These are phyloP conservation scores for Hycleus cichorii DNA, from an alignment of 1,140 invertebrate genomes.

Conservation along the genomic window DNA sequence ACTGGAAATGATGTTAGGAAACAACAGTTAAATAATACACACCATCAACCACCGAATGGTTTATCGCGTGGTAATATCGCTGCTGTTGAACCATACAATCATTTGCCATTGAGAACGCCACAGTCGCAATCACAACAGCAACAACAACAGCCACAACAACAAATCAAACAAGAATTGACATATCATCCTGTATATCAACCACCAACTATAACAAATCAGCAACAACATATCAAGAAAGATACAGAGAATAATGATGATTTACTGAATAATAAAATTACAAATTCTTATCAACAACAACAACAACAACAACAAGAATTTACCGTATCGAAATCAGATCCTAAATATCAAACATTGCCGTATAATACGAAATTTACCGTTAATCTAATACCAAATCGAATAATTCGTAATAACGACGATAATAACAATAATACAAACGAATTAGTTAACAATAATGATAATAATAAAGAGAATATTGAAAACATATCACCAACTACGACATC, in stretches of 20 bases:
- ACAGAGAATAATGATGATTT: slow-evolving; percentile 25
- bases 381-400: slow-evolving; percentile 42
- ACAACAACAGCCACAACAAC: slow-evolving; percentile 19
- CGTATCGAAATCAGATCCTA: slow-evolving; percentile 81
- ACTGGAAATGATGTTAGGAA: slow-evolving; percentile 32
- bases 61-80: slow-evolving; percentile 65
- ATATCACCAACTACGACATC: slow-evolving; percentile 13
- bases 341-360: slow-evolving; percentile 88
- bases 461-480: slow-evolving; percentile 35
- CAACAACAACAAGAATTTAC: slow-evolving; percentile 31
- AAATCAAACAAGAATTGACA: slow-evolving; percentile 29
- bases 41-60: slow-evolving; percentile 29
- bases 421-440: slow-evolving; percentile 14
- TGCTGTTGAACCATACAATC: slow-evolving; percentile 84
- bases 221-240: slow-evolving; percentile 37
- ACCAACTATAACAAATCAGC: slow-evolving; percentile 6
- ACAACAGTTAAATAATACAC: slow-evolving; percentile 22
- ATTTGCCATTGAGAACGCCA: slow-evolving; percentile 50
- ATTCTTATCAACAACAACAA: slow-evolving; percentile 8
- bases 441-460: slow-evolving; percentile 34
- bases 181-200: slow-evolving; percentile 38
- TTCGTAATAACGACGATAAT: slow-evolving; percentile 35
- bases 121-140: slow-evolving; percentile 11
- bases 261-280: slow-evolving; percentile 27
- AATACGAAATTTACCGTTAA: slow-evolving; percentile 74